A percentile compares a stretch with the other conserved stretches of the same genome.
phyloP scores from a whole-genome alignment of 2,888 invertebrate species.

The Schizotus pectinicornis region DNA sequence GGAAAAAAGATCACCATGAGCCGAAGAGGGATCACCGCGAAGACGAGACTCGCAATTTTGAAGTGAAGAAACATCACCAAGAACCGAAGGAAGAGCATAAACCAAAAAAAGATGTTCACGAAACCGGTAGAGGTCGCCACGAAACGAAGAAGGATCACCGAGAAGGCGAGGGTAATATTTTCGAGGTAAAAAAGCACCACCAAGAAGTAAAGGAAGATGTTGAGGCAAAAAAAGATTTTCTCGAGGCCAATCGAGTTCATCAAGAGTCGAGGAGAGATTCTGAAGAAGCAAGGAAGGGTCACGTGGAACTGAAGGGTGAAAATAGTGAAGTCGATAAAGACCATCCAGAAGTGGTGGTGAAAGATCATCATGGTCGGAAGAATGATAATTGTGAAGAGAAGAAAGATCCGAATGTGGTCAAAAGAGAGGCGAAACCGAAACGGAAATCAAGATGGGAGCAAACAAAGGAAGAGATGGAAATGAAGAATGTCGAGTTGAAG shows the following conservation, averaged over 20 bases:
- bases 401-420: not conserved
- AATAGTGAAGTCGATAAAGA: too few species aligned
- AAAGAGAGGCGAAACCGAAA: too few species aligned
- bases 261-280: too few species aligned
- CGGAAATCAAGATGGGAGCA: not conserved
- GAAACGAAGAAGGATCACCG: slow-evolving; percentile 12
- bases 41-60: too few species aligned
- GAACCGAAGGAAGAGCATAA: slow-evolving; percentile 8
- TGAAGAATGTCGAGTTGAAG: not conserved
- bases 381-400: slow-evolving; percentile 8
- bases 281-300: too few species aligned
- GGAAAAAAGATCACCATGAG: too few species aligned
- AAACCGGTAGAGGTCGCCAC: too few species aligned
- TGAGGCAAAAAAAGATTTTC: slow-evolving; percentile 4
- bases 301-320: too few species aligned
- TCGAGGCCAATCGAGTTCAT: not conserved
- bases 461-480: not conserved
- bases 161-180: not conserved
- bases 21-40: too few species aligned
- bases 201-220: slow-evolving; percentile 7
- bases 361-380: slow-evolving; percentile 5
- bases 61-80: slow-evolving; percentile 12
- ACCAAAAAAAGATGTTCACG: slow-evolving; percentile 18
- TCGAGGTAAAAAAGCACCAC: slow-evolving; percentile 2
- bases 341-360: not conserved